Evolutionary conservation across 2,113 vertebrate species (phyloP).

Genomic region (Calyptommatus sinebrachiatus): DNA sequence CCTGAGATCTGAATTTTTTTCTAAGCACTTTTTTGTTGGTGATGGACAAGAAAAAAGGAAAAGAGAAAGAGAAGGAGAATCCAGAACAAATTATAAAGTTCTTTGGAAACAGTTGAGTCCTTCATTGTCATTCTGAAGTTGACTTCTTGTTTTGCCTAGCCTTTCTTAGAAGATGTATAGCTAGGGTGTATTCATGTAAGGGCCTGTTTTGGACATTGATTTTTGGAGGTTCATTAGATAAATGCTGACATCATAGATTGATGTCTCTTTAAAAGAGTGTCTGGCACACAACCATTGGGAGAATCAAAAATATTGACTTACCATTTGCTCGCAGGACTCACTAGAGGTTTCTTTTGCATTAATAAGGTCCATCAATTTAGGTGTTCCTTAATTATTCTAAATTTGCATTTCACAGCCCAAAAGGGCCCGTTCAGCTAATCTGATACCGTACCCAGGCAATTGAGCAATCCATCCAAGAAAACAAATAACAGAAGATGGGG

Average conservation of each 20-base stretch:
- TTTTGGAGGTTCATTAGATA: conserved; percentile 95
- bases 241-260: conserved; percentile 98
- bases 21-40: neutral
- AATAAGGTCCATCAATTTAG: conserved; percentile 82
- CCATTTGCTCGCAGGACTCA: conserved; percentile 73
- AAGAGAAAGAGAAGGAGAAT: neutral
- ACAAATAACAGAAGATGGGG: conserved; percentile 35
- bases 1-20: too few species aligned
- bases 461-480: conserved; percentile 44
- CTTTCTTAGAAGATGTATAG: conserved; percentile 55
- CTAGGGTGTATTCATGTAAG: conserved; percentile 73
- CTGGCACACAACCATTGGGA: conserved; percentile 81
- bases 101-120: neutral
- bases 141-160: conserved; percentile 49
- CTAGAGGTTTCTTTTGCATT: conserved; percentile 77
- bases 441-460: conserved; percentile 45
- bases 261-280: conserved; percentile 98
- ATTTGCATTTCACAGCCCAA: conserved; percentile 76
- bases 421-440: conserved; percentile 69
- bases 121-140: neutral
- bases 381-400: conserved; percentile 89
- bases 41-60: neutral
- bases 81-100: neutral
- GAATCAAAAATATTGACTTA: conserved; percentile 94
- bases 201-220: conserved; percentile 85